These are phyloP conservation scores for Synodontis membranacea DNA, from an alignment of 2,113 vertebrate genomes.

Conservation along the genomic window DNA sequence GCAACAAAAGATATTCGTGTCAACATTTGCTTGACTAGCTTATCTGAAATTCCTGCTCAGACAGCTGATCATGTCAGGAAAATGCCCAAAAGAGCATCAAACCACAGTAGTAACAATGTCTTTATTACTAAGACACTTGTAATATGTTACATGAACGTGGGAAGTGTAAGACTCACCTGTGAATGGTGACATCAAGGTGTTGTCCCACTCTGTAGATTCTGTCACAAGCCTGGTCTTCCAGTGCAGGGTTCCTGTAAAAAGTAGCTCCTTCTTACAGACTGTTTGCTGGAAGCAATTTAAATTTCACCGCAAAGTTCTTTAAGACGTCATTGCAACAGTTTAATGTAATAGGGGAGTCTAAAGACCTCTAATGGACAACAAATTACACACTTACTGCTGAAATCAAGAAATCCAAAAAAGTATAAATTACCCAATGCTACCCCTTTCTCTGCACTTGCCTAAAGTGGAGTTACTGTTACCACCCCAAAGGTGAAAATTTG, in stretches of 20 bases:
- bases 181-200: conserved; percentile 85
- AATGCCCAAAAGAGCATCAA: background rate
- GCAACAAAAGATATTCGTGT: conserved; percentile 9
- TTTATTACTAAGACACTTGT: background rate
- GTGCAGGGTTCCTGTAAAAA: conserved; percentile 86
- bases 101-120: background rate
- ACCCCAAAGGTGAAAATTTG: background rate
- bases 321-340: conserved; percentile 8
- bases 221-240: conserved; percentile 96
- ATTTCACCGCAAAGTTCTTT: background rate
- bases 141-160: background rate
- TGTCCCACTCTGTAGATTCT: conserved; percentile 94
- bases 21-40: background rate
- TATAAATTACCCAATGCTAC: background rate
- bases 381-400: background rate
- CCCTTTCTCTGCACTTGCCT: too few species aligned
- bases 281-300: background rate
- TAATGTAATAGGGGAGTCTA: background rate
- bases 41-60: background rate
- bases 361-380: background rate
- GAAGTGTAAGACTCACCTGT: conserved; percentile 74
- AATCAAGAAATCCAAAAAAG: background rate
- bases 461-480: background rate
- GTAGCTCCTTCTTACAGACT: background rate
- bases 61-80: background rate